Evolutionary conservation across 2,797 vertebrate genomes (phyloP), one percentile per base, ranked within the genome.

Genomic region (Falco biarmicus): DNA sequence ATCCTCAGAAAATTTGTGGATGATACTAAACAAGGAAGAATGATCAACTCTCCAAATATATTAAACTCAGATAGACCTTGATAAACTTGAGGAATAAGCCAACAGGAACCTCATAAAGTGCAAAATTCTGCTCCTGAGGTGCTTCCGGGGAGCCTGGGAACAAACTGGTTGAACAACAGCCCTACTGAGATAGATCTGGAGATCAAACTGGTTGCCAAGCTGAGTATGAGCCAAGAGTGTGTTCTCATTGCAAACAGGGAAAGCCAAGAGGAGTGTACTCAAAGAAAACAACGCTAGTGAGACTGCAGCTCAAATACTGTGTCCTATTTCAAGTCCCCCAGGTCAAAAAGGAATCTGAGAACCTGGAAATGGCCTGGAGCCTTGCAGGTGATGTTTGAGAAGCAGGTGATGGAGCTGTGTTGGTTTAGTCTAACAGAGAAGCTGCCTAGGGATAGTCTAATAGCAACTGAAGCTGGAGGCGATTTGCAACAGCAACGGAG

Each of bases 201-300:
- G 61, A 90, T 69, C 53, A 43, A 41, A n/a, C 45, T 60, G 54
- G 20, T 71, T 92, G 51, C 66, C 78, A 77, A 50, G 39, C 0
- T 66, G 78, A 85, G 47, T 8, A 65, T 0, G 8, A 91, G 82
- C 66, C 87, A 92, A 66, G 47, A 91, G 39, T 31, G 31, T 47
- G 43, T 15, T 94, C 59, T 57, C 69, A 29, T 0, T 56, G 53
- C 48, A 43, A 82, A 75, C 0, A 48, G 10, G 39, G 31, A 89
- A 85, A 92, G 41, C n/a, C 63, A 89, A 94, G 43, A 69, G 24
- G 45, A 87, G 13, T 6, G 39, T 41, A 61, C 54, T 63, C 81
- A 92, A 79, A 82, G 59, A 84, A 70, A 96, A 91, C 56, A 89
- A 83, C 10, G 22, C 73, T 74, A 45, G 61, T 56, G 64, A 88